Evolutionary conservation across 2,888 invertebrate genomes (phyloP).

Genomic region (Tricholauxania praeusta): DNA sequence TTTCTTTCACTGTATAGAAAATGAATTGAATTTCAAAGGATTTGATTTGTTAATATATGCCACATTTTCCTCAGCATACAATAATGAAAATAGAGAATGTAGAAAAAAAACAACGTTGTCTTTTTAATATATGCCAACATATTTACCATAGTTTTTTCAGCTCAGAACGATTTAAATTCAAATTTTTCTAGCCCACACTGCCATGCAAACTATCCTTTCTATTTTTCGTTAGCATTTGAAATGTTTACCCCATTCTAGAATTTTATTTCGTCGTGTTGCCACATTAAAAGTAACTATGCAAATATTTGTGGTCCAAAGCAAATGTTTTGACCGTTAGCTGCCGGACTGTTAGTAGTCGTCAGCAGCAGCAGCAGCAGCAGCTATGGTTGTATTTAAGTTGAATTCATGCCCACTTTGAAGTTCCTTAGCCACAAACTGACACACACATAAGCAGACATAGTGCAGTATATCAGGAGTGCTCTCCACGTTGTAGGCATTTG

Average conservation of each 20-base stretch:
- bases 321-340: constrained; percentile 42
- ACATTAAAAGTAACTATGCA: constrained; percentile 67
- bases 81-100: background rate
- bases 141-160: too few relatives aligned
- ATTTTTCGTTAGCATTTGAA: background rate
- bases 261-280: constrained; percentile 44
- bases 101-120: too few relatives aligned
- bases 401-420: constrained; percentile 34
- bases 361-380: constrained; percentile 18
- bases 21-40: background rate
- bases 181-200: background rate
- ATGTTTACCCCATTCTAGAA: background rate
- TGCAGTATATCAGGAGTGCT: background rate
- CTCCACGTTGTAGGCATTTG: background rate
- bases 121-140: too few relatives aligned
- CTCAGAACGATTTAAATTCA: constrained; percentile 19
- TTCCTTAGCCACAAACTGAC: constrained; percentile 14
- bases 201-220: background rate
- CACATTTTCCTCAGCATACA: background rate
- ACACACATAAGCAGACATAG: background rate
- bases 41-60: constrained; percentile 17
- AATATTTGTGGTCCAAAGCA: constrained; percentile 63
- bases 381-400: background rate
- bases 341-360: constrained; percentile 39
- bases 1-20: too few relatives aligned